Evolutionary conservation across 1,140 invertebrate genomes (phyloP), one percentile per base, ranked within the genome.

Genomic region (Drosophila tani): DNA sequence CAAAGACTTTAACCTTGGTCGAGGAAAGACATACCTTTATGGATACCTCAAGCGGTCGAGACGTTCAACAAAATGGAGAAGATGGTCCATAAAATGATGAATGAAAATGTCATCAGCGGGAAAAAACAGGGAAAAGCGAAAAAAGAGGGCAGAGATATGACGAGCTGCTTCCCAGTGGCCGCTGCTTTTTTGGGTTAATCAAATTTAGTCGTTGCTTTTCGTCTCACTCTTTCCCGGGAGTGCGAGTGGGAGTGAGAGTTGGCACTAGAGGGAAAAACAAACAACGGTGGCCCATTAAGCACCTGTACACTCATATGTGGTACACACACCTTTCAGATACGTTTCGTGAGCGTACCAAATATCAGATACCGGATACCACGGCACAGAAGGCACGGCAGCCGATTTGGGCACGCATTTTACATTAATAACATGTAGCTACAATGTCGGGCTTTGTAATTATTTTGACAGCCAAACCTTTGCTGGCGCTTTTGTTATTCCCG

Each of bases 351-450:
- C 66, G 63, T 47, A 17, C 7, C 46, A 77, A 71, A 83, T 86
- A 86, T 40, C 59, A 79, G 46, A 56, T 40, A 56, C 53, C 53
- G 53, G 53, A 56, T 56, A 56, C 53, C 32, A 40, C 19, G 53
- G 53, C 53, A 40, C 32, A 15, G 51, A 53, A 64, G 65, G 67
- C 63, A 70, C 64, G 62, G 69, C 60, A 65, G 35, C 47, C 24
- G 35, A 71, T 64, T 62, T 29, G n/a, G n/a, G n/a, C n/a, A n/a
- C n/a, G n/a, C n/a, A 79, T 88, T 90, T 84, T 63, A 84, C 79
- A 81, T 88, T 90, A 88, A 88, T 88, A 90, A 88, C 84, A 81
- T 88, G 85, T 84, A 78, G 81, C 70, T 78, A 70, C 71, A 80
- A 66, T 67, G 84, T 80, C 83, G 68, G 84, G 58, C 67, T 78